phyloP scores from a whole-genome alignment of 2,797 vertebrate species.

The Channa striata region DNA sequence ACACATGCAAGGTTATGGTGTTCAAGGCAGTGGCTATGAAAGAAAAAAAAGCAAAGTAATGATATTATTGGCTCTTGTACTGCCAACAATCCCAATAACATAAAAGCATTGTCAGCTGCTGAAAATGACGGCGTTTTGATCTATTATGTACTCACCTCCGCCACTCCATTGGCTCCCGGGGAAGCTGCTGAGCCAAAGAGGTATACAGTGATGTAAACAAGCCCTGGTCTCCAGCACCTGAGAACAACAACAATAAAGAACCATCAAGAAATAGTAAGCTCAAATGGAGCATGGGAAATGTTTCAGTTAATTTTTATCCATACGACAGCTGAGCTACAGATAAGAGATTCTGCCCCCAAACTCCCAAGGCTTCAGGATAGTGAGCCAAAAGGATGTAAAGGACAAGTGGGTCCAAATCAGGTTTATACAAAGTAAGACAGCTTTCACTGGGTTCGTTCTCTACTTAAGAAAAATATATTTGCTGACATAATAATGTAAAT shows the following conservation, averaged over 20 bases:
- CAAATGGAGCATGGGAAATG: neutral
- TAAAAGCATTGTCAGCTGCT: no score
- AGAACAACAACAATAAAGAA: neutral
- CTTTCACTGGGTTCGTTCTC: no score
- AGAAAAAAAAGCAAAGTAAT: no score
- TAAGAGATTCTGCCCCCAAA: neutral
- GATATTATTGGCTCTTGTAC: no score
- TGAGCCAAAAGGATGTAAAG: neutral
- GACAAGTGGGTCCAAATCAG: neutral
- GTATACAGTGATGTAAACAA: constrained; percentile 94
- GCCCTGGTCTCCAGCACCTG: constrained; percentile 96
- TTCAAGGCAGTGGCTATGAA: no score
- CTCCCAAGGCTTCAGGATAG: neutral
- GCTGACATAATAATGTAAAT: no score
- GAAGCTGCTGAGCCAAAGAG: constrained; percentile 93
- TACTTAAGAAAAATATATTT: neutral
- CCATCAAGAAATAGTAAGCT: neutral
- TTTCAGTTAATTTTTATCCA: neutral
- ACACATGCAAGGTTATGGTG: no score
- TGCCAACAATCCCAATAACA: no score
- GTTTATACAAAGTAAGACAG: neutral
- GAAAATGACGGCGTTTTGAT: no score
- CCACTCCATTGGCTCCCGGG: constrained; percentile 98
- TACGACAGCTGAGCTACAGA: neutral
- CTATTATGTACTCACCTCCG: constrained; percentile 85